A percentile compares a stretch with the other conserved stretches of the same genome.
Conservation (phyloP, 1,140 invertebrate species). For the Trachymyrmex cornetzi region DNA sequence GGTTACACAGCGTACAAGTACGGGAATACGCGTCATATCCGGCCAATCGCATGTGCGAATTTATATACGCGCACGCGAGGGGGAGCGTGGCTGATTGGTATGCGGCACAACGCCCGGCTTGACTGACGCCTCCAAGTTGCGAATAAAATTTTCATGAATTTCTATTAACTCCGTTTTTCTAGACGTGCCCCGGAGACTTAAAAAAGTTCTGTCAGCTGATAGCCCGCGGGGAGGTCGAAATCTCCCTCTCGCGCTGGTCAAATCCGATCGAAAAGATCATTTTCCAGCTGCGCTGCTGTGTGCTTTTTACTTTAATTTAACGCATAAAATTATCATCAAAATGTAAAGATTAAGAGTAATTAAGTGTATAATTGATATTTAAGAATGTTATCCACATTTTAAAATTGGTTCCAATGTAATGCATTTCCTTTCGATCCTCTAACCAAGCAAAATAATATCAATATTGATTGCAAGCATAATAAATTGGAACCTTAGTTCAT, state of each 20-base stretch:
- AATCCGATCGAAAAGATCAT: conserved; percentile 53
- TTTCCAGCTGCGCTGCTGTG: neutral
- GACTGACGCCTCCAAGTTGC: conserved; percentile 86
- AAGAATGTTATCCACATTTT: neutral
- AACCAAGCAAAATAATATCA: neutral
- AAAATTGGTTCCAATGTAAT: neutral
- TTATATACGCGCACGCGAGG: conserved; percentile 41
- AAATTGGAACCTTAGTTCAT: neutral
- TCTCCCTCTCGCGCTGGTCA: conserved; percentile 25
- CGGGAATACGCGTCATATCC: neutral
- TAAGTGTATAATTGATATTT: neutral
- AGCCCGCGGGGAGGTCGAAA: neutral
- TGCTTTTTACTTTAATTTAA: neutral
- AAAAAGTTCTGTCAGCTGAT: conserved; percentile 65
- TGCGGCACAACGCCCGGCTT: conserved; percentile 83
- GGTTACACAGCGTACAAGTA: neutral
- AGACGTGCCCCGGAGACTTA: conserved; percentile 78
- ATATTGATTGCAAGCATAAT: neutral
- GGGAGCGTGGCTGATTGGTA: conserved; percentile 82
- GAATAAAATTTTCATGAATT: conserved; percentile 87
- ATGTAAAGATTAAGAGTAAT: neutral
- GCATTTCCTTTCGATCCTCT: neutral
- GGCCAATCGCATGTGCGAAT: conserved; percentile 17
- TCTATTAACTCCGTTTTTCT: conserved; percentile 86
- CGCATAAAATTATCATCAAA: neutral